Percentiles rank a stretch among this genome's conserved stretches.
phyloP scores from a whole-genome alignment of 2,113 vertebrate genomes.

The Hylia prasina region DNA sequence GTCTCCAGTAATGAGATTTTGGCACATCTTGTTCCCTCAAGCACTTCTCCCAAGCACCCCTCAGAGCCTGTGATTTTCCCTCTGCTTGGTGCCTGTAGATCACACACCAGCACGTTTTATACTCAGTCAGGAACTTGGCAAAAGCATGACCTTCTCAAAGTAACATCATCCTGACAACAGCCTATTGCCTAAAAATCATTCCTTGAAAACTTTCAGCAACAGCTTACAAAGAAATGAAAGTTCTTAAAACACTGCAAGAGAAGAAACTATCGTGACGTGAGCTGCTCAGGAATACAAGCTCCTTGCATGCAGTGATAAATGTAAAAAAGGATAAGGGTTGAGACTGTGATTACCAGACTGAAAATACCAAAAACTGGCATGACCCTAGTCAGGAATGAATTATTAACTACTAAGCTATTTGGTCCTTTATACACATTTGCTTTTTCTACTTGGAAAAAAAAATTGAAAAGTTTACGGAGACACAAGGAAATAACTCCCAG shows the following conservation, averaged over 20 bases:
- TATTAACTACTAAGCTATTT: background rate
- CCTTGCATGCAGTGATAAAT: rapidly evolving
- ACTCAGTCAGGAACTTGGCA: background rate
- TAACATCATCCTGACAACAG: background rate
- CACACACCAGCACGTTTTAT: background rate
- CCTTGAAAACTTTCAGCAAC: background rate
- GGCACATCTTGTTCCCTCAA: background rate
- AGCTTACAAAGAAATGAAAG: background rate
- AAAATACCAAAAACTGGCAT: background rate
- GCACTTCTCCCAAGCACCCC: background rate
- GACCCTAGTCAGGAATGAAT: background rate
- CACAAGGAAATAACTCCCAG: background rate
- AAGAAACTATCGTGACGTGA: rapidly evolving
- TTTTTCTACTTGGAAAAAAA: background rate
- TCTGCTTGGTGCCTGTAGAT: background rate
- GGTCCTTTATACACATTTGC: background rate
- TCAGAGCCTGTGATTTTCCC: background rate
- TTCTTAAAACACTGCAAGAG: background rate
- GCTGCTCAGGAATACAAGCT: background rate
- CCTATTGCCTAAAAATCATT: background rate
- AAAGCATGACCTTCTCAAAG: background rate
- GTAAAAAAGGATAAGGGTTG: background rate
- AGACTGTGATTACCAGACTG: background rate
- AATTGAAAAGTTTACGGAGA: background rate
- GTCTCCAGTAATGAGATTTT: background rate